Base-by-base conservation (phyloP, 2,888 invertebrate genomes). In the Melinaea marsaeus region DNA sequence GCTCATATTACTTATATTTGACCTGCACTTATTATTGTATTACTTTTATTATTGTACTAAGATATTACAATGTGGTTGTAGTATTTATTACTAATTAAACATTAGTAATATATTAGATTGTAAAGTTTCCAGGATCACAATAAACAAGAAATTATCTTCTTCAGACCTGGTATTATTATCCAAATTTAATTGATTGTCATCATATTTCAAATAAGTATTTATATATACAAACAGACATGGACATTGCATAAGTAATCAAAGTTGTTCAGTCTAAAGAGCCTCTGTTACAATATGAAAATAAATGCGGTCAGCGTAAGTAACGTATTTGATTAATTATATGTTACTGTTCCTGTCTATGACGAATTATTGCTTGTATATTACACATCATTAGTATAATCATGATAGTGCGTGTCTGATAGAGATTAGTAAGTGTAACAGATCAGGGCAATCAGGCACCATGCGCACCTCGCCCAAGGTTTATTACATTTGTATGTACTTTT, bases 371-470 rank as follows among this genome's bases (percentile, higher is more conserved):
- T 64, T 32, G 55, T 33, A 55, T 58, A 60, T 59, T 60, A 62
- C 58, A 22, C 22, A 22, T 22, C 22, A 66, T 66, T 64, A 66
- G 48, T 63, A 55, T 60, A 63, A 71, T 69, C 72, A 67, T 71
- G 67, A 69, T 66, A 71, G 72, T 68, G 37, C 61, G 58, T 61
- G 65, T 67, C 65, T 65, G 57, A 62, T 63, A 63, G 65, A 65
- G 62, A 72, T 72, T 75, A 68, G 69, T 59, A 51, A 68, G 58
- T 64, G 69, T 60, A 48, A 72, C 61, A 64, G 71, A 68, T 62
- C 63, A 60, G 61, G 63, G 58, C 61, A 59, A 65, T 64, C 61
- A 60, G 48, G 62, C 62, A 55, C 62, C 62, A 66, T 57, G 51
- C 51, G 9, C 33, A 51, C 32, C 32, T 32, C 51, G 11, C 2